Evolutionary conservation across 2,113 vertebrate species (phyloP), one percentile per base, ranked within the genome.

Genomic region (pig (Sus scrofa)): DNA sequence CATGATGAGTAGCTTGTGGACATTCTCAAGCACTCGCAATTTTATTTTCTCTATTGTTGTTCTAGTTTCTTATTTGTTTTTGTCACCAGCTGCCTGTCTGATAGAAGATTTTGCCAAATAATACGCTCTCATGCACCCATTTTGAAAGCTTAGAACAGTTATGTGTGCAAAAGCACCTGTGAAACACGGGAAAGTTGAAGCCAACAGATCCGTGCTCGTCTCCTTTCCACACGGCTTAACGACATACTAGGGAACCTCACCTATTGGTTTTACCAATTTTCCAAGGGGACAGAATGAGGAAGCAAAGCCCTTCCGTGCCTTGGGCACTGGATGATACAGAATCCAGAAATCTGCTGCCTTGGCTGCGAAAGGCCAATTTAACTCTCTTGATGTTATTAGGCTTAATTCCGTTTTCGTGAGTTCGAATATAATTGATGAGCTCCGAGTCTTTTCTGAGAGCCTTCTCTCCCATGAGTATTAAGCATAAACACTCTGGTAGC

Each of bases 121-220:
- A 88, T 26, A 44, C 83, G 37, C 84, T 83, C 68, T 68, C 83
- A 82, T 67, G 19, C 19, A 91, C 60, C 92, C 34, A 92, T 79
- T 90, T 86, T 54, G 10, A 84, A 96, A 94, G n/a, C 75, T 84
- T 50, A 88, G 93, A 82, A 58, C 58, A 86, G 18, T 14, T 81
- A 5, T 71, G 9, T 92, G 4, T 58, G 15, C 24, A 11, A 14
- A 74, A 32, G 26, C 19, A 79, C 14, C 5, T 18, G 50, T 82
- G 77, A 78, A 54, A 32, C 2, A 11, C 26, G 56, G 19, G 58
- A 62, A 37, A 81, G n/a, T 82, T 77, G 71, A 86, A 85, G 50
- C 44, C 90, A 67, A 39, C 4, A 70, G 24, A 9, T 84, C 30
- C 63, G 58, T 79, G 56, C 30, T 50, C 7, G 10, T 88, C 54